phyloP scores from a whole-genome alignment of 92 coral and sea anemone species.

The Palythoa grandis region DNA sequence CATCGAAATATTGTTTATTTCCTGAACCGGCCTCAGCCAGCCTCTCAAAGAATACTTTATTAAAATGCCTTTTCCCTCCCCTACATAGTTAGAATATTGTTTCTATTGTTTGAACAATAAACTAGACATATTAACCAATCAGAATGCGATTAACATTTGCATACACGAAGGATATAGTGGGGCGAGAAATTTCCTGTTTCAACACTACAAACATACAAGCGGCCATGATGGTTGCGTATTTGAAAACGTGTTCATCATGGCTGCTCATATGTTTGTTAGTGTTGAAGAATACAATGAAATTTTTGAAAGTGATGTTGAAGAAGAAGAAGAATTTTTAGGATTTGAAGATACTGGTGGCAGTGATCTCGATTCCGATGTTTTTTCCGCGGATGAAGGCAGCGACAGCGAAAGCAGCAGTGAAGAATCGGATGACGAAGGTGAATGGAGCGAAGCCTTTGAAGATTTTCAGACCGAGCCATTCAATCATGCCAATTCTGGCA shows the following conservation, averaged over 20 bases:
- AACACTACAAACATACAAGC: neutral
- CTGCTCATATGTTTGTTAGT: neutral
- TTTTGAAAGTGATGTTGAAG: neutral
- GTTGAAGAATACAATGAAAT: neutral
- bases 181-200: neutral
- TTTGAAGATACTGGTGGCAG: too few species aligned
- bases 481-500: too few species aligned
- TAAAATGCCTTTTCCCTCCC: constrained; percentile 2
- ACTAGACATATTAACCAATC: constrained; percentile 23
- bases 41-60: constrained; percentile 2
- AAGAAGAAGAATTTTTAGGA: neutral
- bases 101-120: neutral
- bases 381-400: too few species aligned
- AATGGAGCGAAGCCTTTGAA: too few species aligned
- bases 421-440: too few species aligned
- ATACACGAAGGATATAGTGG: neutral
- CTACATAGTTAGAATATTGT: constrained; percentile 8
- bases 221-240: neutral
- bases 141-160: constrained; percentile 13
- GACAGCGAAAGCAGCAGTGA: too few species aligned
- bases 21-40: constrained; percentile 30
- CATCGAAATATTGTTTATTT: neutral
- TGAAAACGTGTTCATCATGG: constrained; percentile 1
- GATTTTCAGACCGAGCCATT: too few species aligned
- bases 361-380: too few species aligned